A percentile compares a stretch with the other conserved stretches of the same genome.
These are phyloP conservation scores for Rhingia campestris DNA, from an alignment of 2,888 invertebrate genomes.

Conservation along the genomic window DNA sequence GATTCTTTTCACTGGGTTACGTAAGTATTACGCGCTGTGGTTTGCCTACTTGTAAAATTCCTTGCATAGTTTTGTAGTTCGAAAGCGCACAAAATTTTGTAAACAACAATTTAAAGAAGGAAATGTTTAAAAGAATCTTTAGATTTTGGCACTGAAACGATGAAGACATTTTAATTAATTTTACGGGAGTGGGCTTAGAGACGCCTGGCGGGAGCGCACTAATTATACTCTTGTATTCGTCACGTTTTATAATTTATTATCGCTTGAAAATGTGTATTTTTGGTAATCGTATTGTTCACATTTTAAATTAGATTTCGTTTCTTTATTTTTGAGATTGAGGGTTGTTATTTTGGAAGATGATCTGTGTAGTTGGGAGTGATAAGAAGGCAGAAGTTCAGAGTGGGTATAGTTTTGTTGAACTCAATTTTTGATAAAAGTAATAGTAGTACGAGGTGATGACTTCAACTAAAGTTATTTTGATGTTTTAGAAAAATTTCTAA, in stretches of 20 bases:
- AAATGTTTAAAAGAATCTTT: conserved; percentile 3
- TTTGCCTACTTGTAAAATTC: conserved; percentile 16
- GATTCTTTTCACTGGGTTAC: not conserved
- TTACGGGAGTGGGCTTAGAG: not conserved
- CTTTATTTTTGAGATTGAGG: not conserved
- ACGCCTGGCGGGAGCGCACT: too few relatives aligned
- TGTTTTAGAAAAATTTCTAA: too few relatives aligned
- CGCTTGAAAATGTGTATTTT: conserved; percentile 1
- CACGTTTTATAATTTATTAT: conserved; percentile 16
- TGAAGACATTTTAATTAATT: conserved; percentile 6
- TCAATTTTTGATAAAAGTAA: too few relatives aligned
- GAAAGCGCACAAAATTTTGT: not conserved
- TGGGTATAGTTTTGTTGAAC: too few relatives aligned
- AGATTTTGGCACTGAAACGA: not conserved
- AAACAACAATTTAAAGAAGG: conserved; percentile 5
- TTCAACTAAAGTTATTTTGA: too few relatives aligned
- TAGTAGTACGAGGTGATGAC: too few relatives aligned
- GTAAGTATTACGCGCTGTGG: not conserved
- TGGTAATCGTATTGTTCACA: not conserved
- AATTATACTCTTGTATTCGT: not conserved
- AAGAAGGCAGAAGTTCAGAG: too few relatives aligned
- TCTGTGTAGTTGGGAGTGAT: not conserved
- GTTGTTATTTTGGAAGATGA: conserved; percentile 1
- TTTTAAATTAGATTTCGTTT: conserved; percentile 1
- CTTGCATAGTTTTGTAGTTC: not conserved